Evolutionary conservation across 30 jellyfish, hydroid and myxozoan species (phyloP), one percentile per base, ranked within the genome.

Genomic region (Hydractinia symbiolongicarpus): DNA sequence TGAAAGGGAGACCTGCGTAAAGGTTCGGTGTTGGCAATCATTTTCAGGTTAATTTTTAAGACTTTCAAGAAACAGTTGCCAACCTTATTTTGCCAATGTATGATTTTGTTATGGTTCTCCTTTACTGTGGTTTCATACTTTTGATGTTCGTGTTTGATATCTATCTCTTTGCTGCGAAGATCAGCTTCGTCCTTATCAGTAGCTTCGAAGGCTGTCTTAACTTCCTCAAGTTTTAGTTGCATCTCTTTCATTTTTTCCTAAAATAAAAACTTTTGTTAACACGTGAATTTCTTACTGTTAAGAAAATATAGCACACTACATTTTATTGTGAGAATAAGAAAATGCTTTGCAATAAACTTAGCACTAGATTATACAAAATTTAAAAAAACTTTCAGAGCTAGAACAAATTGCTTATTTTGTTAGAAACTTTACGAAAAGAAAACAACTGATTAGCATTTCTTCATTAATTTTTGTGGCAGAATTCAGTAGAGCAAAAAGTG

Each of bases 31-130:
- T n/a, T n/a, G n/a, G n/a, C n/a, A n/a, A n/a, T n/a, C n/a, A n/a
- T n/a, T n/a, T n/a, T n/a, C n/a, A n/a, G n/a, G n/a, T n/a, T n/a
- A n/a, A n/a, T n/a, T n/a, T n/a, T n/a, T n/a, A n/a, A n/a, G n/a
- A 30, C 19, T 9, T 16, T 67, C 13, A 68, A 11, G 79, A 68
- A 20, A 10, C 14, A 40, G 55, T 13, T 40, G 20, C 50, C 9
- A 17, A 86, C 98, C 96, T 91, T 80, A 49, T 88, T 82, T 56
- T 86, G 83, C 90, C 95, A 90, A 66, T 83, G 94, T 53, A 78
- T 81, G 71, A 86, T 53, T 81, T 86, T 86, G 56, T 75, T 69
- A 5, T 73, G 44, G 66, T 91, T 86, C 73, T 86, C 96, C 53
- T 91, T 91, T 53, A 81, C 82, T 14, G 78, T 79, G 61, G 69